Percentiles rank a stretch among this genome's conserved stretches.
Conservation (phyloP, 2,113 vertebrate genomes). For the Sclerurus mexicanus region DNA sequence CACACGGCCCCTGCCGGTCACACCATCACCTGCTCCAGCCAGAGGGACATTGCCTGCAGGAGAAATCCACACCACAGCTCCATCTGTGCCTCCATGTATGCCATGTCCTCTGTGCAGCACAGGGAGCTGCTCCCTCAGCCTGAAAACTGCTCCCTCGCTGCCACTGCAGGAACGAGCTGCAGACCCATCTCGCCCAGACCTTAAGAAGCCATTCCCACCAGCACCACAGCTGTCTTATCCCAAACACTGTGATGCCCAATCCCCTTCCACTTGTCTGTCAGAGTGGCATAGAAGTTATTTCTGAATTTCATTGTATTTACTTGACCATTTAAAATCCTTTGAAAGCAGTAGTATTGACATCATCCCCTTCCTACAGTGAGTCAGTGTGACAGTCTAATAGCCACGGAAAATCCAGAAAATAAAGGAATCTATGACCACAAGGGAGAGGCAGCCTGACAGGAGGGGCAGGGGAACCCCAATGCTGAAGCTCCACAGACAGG, state of each 20-base stretch:
- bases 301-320: background rate
- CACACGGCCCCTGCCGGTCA: background rate
- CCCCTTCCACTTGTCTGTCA: no score
- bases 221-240: no score
- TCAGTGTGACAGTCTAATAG: background rate
- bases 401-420: background rate
- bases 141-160: fast-evolving
- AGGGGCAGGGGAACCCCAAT: background rate
- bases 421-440: background rate
- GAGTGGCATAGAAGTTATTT: background rate
- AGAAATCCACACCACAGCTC: conserved; percentile 57
- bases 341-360: background rate
- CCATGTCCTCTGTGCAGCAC: background rate
- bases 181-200: background rate
- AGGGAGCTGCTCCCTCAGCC: background rate
- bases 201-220: background rate
- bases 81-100: conserved; percentile 54
- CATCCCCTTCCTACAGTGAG: background rate
- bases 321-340: background rate
- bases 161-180: background rate
- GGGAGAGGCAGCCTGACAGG: background rate
- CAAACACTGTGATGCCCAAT: fast-evolving
- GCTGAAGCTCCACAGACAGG: background rate
- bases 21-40: background rate
- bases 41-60: background rate